These are phyloP conservation scores for Periophthalmus magnuspinnatus DNA, from an alignment of 2,797 vertebrate species.

Conservation along the genomic window DNA sequence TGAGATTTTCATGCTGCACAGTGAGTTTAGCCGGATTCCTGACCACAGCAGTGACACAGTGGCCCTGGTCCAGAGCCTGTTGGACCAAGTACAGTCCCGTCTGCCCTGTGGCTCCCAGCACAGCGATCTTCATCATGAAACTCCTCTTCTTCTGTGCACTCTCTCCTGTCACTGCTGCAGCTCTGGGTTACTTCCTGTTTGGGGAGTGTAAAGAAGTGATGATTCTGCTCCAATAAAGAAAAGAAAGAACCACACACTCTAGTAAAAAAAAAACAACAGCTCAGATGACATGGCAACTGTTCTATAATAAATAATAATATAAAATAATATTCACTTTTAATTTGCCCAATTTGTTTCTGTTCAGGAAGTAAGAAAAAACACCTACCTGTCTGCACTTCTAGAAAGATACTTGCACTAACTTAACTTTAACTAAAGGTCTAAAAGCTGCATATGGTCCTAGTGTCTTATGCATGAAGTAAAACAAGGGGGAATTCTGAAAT, in stretches of 20 bases:
- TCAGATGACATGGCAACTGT: slow-evolving; percentile 15
- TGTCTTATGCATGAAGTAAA: no score
- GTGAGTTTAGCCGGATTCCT: slow-evolving; percentile 76
- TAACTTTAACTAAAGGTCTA: background rate
- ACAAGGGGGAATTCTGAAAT: no score
- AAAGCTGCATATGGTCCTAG: background rate
- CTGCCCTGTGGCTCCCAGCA: slow-evolving; percentile 82
- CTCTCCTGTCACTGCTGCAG: slow-evolving; percentile 7
- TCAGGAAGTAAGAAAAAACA: no score
- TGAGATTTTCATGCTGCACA: slow-evolving; percentile 76
- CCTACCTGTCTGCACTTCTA: no score
- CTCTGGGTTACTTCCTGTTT: slow-evolving; percentile 36
- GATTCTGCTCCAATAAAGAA: slow-evolving; percentile 34
- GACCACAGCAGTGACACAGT: slow-evolving; percentile 78
- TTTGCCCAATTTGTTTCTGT: background rate
- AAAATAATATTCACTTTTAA: background rate
- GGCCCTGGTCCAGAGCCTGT: slow-evolving; percentile 80
- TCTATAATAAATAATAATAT: no score
- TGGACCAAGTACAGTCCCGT: slow-evolving; percentile 76
- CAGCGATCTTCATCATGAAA: slow-evolving; percentile 75
- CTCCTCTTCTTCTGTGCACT: background rate
- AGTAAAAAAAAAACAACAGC: background rate
- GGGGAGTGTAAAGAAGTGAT: slow-evolving; percentile 34
- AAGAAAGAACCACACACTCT: slow-evolving; percentile 4
- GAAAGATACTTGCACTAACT: no score